Conservation (phyloP, 2,888 invertebrate species). For the Drosophila parthenogenetica region DNA sequence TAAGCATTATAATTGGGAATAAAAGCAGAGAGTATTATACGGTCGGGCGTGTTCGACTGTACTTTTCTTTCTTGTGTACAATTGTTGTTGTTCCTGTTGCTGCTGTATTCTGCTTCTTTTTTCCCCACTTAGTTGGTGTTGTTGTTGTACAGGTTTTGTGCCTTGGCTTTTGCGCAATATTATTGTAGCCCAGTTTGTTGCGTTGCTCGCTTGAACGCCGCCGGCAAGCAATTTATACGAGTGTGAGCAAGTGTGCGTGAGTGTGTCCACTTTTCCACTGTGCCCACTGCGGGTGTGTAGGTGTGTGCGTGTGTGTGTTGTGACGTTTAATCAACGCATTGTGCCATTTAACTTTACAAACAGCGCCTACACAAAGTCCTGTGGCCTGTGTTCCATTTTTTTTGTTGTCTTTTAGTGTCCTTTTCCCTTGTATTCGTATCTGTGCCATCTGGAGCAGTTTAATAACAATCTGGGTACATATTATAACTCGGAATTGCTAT, state of each 20-base stretch:
- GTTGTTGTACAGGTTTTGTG: constrained; percentile 51
- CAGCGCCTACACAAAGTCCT: constrained; percentile 47
- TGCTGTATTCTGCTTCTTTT: constrained; percentile 9
- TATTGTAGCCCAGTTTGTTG: constrained; percentile 65
- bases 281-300: neutral
- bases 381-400: constrained; percentile 26
- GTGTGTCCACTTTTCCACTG: constrained; percentile 4
- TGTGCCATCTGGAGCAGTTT: constrained; percentile 42
- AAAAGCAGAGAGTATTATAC: too few species aligned
- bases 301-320: constrained; percentile 38
- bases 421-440: constrained; percentile 6
- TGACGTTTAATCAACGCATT: constrained; percentile 80
- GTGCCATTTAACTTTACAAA: constrained; percentile 75
- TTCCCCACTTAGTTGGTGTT: constrained; percentile 6
- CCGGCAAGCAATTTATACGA: constrained; percentile 42
- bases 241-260: constrained; percentile 12
- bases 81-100: constrained; percentile 26
- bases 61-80: too few species aligned
- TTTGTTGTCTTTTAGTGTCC: neutral
- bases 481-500: constrained; percentile 39
- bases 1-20: too few species aligned
- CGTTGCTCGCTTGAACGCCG: constrained; percentile 51
- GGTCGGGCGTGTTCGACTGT: too few species aligned
- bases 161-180: constrained; percentile 55
- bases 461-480: constrained; percentile 49